A percentile compares a stretch with the other conserved stretches of the same genome.
These are phyloP conservation scores for Drosophila engyochracea DNA, from an alignment of 2,888 invertebrate genomes.

Conservation along the genomic window DNA sequence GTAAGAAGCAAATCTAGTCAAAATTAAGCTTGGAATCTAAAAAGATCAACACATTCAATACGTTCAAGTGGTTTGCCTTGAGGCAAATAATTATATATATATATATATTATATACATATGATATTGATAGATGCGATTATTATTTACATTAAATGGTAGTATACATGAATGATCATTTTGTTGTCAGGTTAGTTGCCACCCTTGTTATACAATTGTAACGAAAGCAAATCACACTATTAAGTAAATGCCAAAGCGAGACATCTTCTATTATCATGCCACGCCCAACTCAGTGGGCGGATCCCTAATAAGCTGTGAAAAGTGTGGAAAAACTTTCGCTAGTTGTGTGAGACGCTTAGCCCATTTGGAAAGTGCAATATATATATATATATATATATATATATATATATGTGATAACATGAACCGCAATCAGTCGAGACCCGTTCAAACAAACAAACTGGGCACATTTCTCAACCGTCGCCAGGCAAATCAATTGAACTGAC, in stretches of 20 bases:
- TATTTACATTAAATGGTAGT: not conserved
- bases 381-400: constrained; percentile 29
- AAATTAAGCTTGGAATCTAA: not conserved
- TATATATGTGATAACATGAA: constrained; percentile 32
- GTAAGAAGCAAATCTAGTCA: not conserved
- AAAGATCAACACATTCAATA: not conserved
- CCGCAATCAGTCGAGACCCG: constrained; percentile 23
- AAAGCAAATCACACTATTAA: not conserved
- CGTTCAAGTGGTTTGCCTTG: not conserved
- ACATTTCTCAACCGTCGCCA: constrained; percentile 40
- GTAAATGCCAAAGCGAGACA: constrained; percentile 6
- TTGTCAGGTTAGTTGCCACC: not conserved
- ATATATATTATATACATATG: not conserved
- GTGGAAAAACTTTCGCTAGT: constrained; percentile 66
- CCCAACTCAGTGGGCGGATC: constrained; percentile 29
- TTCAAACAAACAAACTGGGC: constrained; percentile 31
- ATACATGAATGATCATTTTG: not conserved
- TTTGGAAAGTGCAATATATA: constrained; percentile 55
- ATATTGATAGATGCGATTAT: not conserved
- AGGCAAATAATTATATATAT: not conserved
- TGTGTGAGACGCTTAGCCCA: constrained; percentile 9
- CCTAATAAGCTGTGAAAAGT: constrained; percentile 55
- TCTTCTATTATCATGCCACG: constrained; percentile 3
- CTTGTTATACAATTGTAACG: not conserved
- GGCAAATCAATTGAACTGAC: constrained; percentile 65